Evolutionary conservation across 2,888 invertebrate species (phyloP).

Genomic region (Dicranocentrus wangi): DNA sequence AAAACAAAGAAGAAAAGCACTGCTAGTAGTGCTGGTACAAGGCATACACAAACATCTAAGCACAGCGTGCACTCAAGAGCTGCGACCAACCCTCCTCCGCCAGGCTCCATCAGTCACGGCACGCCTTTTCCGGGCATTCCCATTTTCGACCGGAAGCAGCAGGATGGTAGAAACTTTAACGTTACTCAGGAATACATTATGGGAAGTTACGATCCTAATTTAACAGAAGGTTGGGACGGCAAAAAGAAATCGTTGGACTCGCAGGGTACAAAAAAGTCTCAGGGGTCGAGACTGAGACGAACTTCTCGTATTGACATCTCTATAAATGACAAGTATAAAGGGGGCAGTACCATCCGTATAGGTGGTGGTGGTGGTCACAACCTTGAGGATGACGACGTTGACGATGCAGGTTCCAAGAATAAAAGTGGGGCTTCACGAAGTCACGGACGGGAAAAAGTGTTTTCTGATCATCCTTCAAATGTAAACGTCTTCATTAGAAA

Average conservation of each 20-base stretch:
- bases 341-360: slow-evolving; percentile 5
- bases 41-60: neutral
- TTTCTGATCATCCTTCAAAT: neutral
- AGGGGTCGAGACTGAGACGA: neutral
- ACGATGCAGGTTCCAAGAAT: neutral
- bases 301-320: slow-evolving; percentile 11
- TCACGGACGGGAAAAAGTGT: neutral
- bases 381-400: neutral
- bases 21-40: neutral
- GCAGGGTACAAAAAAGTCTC: neutral
- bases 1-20: neutral
- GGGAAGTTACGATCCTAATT: neutral
- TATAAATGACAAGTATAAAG: slow-evolving; percentile 1
- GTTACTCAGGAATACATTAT: slow-evolving; percentile 6
- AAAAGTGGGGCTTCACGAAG: neutral
- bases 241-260: neutral
- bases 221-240: neutral
- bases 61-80: neutral
- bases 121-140: slow-evolving; percentile 30
- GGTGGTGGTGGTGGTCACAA: neutral
- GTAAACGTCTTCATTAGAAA: slow-evolving; percentile 19
- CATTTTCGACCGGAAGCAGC: slow-evolving; percentile 10
- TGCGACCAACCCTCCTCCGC: slow-evolving; percentile 5
- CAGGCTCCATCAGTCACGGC: neutral
- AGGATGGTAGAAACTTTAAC: slow-evolving; percentile 24